Evolutionary conservation across 2,888 invertebrate species (phyloP).

Genomic region (Luperina testacea): DNA sequence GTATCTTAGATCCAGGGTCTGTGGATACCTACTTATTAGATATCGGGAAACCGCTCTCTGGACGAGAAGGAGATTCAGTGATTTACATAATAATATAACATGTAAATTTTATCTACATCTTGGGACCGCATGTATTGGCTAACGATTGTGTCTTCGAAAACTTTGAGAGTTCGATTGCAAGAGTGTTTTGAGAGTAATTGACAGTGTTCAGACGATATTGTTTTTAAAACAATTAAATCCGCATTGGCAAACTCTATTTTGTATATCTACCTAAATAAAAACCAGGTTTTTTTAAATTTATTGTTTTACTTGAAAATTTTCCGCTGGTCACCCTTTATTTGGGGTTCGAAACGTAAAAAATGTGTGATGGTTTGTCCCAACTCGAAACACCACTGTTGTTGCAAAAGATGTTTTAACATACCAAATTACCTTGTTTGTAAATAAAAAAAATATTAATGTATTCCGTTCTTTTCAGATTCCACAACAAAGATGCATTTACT

Average conservation of each 20-base stretch:
- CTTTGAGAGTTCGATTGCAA: background rate
- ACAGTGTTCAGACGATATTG: background rate
- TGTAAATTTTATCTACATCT: conserved; percentile 13
- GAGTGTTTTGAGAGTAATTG: background rate
- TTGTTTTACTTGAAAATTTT: background rate
- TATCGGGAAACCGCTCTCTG: conserved; percentile 28
- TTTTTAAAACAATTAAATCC: background rate
- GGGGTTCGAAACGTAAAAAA: background rate
- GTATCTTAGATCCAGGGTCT: conserved; percentile 30
- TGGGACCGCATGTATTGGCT: background rate
- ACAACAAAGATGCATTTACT: conserved; percentile 61
- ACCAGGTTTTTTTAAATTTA: too few species aligned
- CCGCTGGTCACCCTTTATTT: background rate
- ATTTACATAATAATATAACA: conserved; percentile 44
- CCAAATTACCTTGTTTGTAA: background rate
- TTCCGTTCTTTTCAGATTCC: conserved; percentile 62
- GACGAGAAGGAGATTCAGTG: conserved; percentile 13
- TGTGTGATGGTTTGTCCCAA: background rate
- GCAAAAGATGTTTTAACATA: background rate
- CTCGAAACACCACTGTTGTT: background rate
- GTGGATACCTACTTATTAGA: conserved; percentile 20
- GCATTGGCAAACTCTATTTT: background rate
- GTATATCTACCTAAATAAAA: too few species aligned
- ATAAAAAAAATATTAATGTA: background rate
- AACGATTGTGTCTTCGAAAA: background rate